Conservation (phyloP, 2,797 vertebrate species). For the Taeniopygia guttata region DNA sequence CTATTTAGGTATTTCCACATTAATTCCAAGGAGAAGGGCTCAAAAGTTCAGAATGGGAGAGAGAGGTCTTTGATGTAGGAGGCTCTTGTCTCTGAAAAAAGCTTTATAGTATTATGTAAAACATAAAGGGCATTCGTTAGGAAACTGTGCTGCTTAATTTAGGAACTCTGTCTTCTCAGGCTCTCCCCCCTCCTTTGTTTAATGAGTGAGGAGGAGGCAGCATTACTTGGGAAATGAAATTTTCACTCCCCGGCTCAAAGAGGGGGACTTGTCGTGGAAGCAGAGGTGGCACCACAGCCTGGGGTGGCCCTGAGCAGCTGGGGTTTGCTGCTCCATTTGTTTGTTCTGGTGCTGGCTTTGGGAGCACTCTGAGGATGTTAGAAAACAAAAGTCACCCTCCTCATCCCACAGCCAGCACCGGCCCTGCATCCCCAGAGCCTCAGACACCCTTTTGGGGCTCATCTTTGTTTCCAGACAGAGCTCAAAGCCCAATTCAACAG, state of each 20-base stretch:
- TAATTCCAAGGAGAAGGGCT: slow-evolving; percentile 14
- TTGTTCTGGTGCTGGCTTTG: background rate
- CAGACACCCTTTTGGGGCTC: background rate
- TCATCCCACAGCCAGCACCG: rapidly evolving
- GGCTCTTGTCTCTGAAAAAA: background rate
- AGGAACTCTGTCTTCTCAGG: background rate
- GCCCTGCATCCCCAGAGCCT: rapidly evolving
- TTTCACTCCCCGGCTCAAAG: background rate
- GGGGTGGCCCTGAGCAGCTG: rapidly evolving
- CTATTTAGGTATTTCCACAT: background rate
- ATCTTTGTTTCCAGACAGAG: background rate
- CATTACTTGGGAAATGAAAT: background rate
- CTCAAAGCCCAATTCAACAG: rapidly evolving
- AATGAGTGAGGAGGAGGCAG: background rate
- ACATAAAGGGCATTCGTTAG: slow-evolving; percentile 25
- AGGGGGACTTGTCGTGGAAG: rapidly evolving
- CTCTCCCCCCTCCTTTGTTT: background rate
- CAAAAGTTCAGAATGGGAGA: background rate
- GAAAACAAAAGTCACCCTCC: background rate
- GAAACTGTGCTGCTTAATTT: background rate
- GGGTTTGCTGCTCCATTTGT: background rate
- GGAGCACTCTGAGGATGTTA: background rate
- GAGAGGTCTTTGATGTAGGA: slow-evolving; percentile 5
- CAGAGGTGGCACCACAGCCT: background rate
- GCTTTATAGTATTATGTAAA: slow-evolving; percentile 43